Conservation (phyloP, 1,140 invertebrate genomes). For the Telenomus remus region DNA sequence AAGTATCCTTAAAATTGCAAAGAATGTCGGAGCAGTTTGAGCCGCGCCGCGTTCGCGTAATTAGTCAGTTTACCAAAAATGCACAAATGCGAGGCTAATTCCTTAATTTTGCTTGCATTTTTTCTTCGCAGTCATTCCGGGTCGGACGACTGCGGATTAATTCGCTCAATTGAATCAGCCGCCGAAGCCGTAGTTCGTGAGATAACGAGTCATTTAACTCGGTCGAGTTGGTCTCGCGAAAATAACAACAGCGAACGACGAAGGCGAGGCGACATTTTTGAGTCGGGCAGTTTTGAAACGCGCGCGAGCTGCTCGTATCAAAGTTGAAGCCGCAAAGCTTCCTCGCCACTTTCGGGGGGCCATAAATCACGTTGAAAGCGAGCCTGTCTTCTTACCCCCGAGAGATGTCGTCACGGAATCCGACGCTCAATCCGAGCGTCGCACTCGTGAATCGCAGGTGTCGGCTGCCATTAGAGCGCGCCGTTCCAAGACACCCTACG, state of each 20-base stretch:
- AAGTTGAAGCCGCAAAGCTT: slow-evolving; percentile 54
- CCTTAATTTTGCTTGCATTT: slow-evolving; percentile 29
- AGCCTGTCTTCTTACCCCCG: slow-evolving; percentile 57
- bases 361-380: slow-evolving; percentile 65
- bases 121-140: slow-evolving; percentile 32
- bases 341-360: slow-evolving; percentile 55
- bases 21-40: background rate
- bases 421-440: slow-evolving; percentile 54
- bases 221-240: slow-evolving; percentile 35
- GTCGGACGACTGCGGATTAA: slow-evolving; percentile 38
- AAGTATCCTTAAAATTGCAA: background rate
- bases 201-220: slow-evolving; percentile 40
- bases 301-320: slow-evolving; percentile 21
- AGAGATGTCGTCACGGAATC: slow-evolving; percentile 57
- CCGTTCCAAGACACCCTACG: slow-evolving; percentile 17
- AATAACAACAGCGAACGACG: slow-evolving; percentile 48
- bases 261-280: slow-evolving; percentile 60
- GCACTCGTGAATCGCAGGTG: slow-evolving; percentile 52
- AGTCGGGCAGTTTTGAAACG: slow-evolving; percentile 3
- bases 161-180: slow-evolving; percentile 55
- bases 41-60: slow-evolving; percentile 5
- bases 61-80: slow-evolving; percentile 43
- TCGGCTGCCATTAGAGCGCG: slow-evolving; percentile 42
- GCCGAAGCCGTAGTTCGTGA: slow-evolving; percentile 40
- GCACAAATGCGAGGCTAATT: slow-evolving; percentile 31